A percentile compares a stretch with the other conserved stretches of the same genome.
phyloP scores from a whole-genome alignment of 2,113 vertebrate species.

The Plestiodon gilberti region DNA sequence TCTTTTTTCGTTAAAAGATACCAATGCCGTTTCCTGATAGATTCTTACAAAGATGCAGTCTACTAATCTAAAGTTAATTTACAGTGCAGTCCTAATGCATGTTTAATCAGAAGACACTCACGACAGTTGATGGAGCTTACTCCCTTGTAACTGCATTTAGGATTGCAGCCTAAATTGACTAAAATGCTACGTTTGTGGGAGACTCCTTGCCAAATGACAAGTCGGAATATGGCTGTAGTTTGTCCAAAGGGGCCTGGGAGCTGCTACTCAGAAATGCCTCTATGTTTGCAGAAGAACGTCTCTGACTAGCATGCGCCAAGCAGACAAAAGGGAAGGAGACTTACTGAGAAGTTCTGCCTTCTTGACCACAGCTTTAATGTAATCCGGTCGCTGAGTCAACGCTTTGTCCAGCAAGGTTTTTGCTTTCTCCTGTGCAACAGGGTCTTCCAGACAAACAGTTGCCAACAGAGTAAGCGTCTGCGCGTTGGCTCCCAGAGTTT shows the following conservation, averaged over 20 bases:
- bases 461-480: constrained; percentile 96
- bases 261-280: not conserved
- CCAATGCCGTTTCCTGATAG: no score
- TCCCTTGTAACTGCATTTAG: no score
- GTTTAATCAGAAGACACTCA: no score
- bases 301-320: no score
- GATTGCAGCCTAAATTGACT: no score
- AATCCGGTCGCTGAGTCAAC: constrained; percentile 92
- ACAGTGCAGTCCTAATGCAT: no score
- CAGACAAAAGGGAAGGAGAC: constrained; percentile 33
- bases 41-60: no score
- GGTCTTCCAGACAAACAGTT: constrained; percentile 95
- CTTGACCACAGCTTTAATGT: constrained; percentile 97
- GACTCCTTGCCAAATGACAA: not conserved
- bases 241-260: not conserved
- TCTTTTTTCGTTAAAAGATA: no score
- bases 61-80: no score
- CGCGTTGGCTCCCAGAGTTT: constrained; percentile 95
- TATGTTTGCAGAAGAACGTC: not conserved
- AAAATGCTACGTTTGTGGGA: not conserved
- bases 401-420: constrained; percentile 96
- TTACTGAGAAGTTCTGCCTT: constrained; percentile 97
- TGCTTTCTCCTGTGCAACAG: constrained; percentile 95
- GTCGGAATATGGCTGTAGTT: not conserved
- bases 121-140: no score